Base-by-base conservation (phyloP, 2,113 vertebrate species). In the Lagenorhynchus albirostris region DNA sequence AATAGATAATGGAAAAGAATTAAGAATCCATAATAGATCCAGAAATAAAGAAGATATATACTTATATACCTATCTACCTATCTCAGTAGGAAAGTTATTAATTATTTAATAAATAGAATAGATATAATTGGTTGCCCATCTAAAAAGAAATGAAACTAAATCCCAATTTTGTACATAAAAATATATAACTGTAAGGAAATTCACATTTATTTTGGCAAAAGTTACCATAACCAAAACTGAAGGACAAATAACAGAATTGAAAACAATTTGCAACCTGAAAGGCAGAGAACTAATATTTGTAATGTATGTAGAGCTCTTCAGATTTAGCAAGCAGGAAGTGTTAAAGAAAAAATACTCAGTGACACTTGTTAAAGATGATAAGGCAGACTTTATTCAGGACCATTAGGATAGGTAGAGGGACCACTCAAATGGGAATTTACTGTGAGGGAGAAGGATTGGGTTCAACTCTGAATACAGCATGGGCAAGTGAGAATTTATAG, bases 51-150 rank as follows among this genome's bases (percentile, higher is more conserved):
- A 23, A 50, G 36, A 55, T 62, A 29, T 8, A 5, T 89, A 3
- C 81, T 14, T 65, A 25, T 77, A 21, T 94, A 65, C 25, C 18
- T 76, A 26, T 44, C 11, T 73, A 20, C 33, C 41, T 91, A 60
- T 25, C 55, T 68, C 70, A 80, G 12, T 71, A 92, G 60, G 77
- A 86, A 68, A 92, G 60, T 4, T 12, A 29, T 73, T 3, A 26
- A 65, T 73, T 88, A 33, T 79, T 95, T 95, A 79, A 76, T 81
- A 85, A 90, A 63, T 47, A 60, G n/a, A 76, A 50, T n/a, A 85
- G 10, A 53, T 29, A 41, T 11, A 84, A 29, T 68, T 63, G 25
- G 68, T 55, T 63, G 70, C 13, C 9, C 6, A 71, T 83, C 62
- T 71, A 47, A 88, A 92, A 79, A 29, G 44, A 89, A 77, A 31